Conservation (phyloP, 1,140 invertebrate genomes). For the Pinna nobilis region DNA sequence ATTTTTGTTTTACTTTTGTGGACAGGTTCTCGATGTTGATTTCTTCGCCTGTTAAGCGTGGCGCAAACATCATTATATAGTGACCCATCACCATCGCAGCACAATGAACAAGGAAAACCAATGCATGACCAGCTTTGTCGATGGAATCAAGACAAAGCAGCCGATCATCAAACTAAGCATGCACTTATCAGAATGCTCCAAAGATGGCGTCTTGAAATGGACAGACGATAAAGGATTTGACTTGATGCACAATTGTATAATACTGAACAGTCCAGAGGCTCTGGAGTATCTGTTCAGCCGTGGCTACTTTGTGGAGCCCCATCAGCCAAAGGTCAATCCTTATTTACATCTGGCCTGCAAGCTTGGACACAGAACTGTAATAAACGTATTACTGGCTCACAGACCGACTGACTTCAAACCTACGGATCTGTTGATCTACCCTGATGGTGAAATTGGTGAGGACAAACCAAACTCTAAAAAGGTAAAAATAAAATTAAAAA, state of each 20-base stretch:
- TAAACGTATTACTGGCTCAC: slow-evolving; percentile 43
- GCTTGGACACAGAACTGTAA: slow-evolving; percentile 46
- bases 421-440: slow-evolving; percentile 21
- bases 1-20: too few relatives aligned
- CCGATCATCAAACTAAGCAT: too few relatives aligned
- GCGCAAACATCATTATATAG: too few relatives aligned
- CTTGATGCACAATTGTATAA: slow-evolving; percentile 49
- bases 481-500: too few relatives aligned
- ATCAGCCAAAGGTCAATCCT: slow-evolving; percentile 43
- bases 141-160: too few relatives aligned
- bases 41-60: too few relatives aligned
- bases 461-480: too few relatives aligned
- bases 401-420: slow-evolving; percentile 48
- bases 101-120: too few relatives aligned
- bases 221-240: slow-evolving; percentile 41
- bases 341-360: slow-evolving; percentile 50
- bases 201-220: slow-evolving; percentile 35
- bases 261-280: slow-evolving; percentile 48
- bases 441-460: neutral
- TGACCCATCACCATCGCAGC: too few relatives aligned
- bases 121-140: too few relatives aligned
- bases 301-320: slow-evolving; percentile 47
- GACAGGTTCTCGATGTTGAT: too few relatives aligned
- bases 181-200: too few relatives aligned
- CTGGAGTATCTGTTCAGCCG: slow-evolving; percentile 46